These are phyloP conservation scores for Drosophila infuscata DNA, from an alignment of 2,888 invertebrate species.

Conservation along the genomic window DNA sequence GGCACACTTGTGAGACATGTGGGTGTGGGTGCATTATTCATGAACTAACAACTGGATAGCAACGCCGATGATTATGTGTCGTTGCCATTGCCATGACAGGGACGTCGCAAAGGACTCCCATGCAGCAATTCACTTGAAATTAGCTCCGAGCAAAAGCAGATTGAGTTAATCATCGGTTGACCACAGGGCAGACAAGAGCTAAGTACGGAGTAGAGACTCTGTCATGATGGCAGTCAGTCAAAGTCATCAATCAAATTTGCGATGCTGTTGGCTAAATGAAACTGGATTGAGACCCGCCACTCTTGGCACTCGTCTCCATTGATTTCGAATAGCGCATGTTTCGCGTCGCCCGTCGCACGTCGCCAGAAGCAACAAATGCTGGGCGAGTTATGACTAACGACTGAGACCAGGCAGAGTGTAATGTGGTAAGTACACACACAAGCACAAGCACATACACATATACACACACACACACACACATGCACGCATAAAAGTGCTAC, in stretches of 20 bases:
- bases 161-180: constrained; percentile 70
- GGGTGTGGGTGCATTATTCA: constrained; percentile 60
- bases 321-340: constrained; percentile 35
- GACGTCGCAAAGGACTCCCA: constrained; percentile 25
- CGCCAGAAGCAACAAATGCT: constrained; percentile 51
- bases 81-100: constrained; percentile 39
- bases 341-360: constrained; percentile 5
- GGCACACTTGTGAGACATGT: constrained; percentile 10
- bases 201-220: constrained; percentile 3
- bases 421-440: constrained; percentile 25
- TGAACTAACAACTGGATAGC: constrained; percentile 48
- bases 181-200: constrained; percentile 39
- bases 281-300: constrained; percentile 40
- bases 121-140: constrained; percentile 56
- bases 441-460: constrained; percentile 1
- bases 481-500: constrained; percentile 57
- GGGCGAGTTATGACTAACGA: constrained; percentile 48
- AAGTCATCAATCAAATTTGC: constrained; percentile 68
- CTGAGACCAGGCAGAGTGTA: constrained; percentile 18
- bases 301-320: constrained; percentile 28
- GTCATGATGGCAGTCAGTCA: constrained; percentile 58
- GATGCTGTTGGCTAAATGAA: constrained; percentile 33
- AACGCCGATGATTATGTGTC: constrained; percentile 57
- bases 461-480: not conserved
- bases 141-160: constrained; percentile 54